Evolutionary conservation across 64 coral and sea anemone species (phyloP), one percentile per base, ranked within the genome.

Genomic region (Montipora foliosa): DNA sequence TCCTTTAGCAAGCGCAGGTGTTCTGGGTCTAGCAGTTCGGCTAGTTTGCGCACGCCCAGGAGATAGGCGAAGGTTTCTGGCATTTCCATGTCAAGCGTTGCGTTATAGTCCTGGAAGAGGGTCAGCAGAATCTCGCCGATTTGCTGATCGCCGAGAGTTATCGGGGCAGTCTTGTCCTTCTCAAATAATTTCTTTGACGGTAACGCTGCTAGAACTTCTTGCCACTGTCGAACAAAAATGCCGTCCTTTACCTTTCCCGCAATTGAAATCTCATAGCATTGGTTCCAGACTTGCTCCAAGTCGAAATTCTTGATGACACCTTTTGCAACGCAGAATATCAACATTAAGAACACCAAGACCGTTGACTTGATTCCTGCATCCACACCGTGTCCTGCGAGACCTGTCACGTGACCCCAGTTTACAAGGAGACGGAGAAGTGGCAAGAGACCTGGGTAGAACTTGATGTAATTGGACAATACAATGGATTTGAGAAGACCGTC

Each of bases 401-500:
- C 92, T 69, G 94, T 94, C 49, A 85, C 74, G n/a, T 96, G 89
- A 73, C 91, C 95, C 97, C 97, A 99, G 6, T 91, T 80, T 5
- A 96, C 76, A 58, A 99, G 83, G 17, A 99, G 76, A 80, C 95
- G 95, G 17, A 99, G 75, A 57, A 99, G 48, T 3, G 97, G 97
- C 45, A 99, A 81, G 3, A 99, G 92, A 49, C 60, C 78, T 92
- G 95, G 95, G 64, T 96, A 94, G 0, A 80, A 83, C 61, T 94
- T 96, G 84, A 96, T 92, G 61, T 96, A 99, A 52, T 49, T 91
- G 1, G 74, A 71, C 73, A 99, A 75, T 37, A 99, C 90, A 51
- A 96, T 92, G 13, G 97, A 89, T 87, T 99, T 99, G 17, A 93
- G 88, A 5, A 99, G 80, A 11, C 97, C 97, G 60, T 99, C 95